Conservation (phyloP, 2,797 vertebrate genomes). For the Malurus leucopterus region DNA sequence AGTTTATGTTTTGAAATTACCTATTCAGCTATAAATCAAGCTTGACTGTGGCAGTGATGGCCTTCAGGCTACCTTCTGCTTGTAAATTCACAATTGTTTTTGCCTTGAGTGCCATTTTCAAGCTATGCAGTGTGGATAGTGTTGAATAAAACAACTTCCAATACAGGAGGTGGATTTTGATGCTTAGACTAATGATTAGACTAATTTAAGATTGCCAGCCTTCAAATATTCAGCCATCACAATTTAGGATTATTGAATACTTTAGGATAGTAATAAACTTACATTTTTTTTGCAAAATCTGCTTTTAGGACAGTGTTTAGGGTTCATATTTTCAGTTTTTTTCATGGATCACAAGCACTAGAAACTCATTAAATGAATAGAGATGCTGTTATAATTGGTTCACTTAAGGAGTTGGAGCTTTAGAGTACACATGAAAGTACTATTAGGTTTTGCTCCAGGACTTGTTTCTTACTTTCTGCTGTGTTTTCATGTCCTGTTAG, state of each 20-base stretch:
- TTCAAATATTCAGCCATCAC: not conserved
- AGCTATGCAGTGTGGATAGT: not conserved
- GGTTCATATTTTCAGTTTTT: not conserved
- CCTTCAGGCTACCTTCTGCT: not conserved
- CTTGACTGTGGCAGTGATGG: not conserved
- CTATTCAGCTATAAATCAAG: not conserved
- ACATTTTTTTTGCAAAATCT: not conserved
- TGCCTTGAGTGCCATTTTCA: not conserved
- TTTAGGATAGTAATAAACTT: not conserved
- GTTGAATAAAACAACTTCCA: not conserved
- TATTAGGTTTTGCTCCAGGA: not conserved
- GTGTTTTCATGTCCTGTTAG: accelerated
- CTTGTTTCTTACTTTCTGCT: not conserved
- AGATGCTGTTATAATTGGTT: not conserved
- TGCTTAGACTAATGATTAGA: not conserved
- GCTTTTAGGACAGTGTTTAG: not conserved
- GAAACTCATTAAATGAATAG: not conserved
- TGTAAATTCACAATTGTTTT: not conserved
- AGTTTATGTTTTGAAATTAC: not conserved
- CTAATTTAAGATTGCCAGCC: not conserved
- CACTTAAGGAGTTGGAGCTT: not conserved
- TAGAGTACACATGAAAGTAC: not conserved
- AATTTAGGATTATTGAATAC: not conserved
- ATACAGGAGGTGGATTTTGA: not conserved
- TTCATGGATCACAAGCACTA: not conserved